Conservation (phyloP, 2,888 invertebrate species). For the Acrobasis consociella region DNA sequence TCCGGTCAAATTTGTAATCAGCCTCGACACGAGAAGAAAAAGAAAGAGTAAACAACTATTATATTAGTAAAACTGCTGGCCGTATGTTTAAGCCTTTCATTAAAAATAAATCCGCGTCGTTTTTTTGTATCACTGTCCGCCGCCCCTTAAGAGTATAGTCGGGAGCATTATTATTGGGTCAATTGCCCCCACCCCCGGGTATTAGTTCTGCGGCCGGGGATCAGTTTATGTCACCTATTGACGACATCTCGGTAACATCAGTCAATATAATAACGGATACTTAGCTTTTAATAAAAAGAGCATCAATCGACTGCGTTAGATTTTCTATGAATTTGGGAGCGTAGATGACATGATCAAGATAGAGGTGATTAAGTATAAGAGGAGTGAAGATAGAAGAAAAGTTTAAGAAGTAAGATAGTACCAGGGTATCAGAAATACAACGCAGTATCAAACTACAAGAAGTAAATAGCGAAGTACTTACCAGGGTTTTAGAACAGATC, state of each 20-base stretch:
- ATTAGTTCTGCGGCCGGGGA: slow-evolving; percentile 31
- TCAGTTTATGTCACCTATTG: slow-evolving; percentile 26
- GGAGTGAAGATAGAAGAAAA: too few species aligned
- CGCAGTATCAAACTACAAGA: background rate
- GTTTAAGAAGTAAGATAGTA: background rate
- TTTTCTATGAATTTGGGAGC: too few species aligned
- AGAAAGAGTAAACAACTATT: too few species aligned
- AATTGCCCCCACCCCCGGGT: slow-evolving; percentile 52
- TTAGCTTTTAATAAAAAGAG: slow-evolving; percentile 1
- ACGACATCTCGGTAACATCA: slow-evolving; percentile 12
- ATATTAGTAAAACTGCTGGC: too few species aligned
- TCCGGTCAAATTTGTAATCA: too few species aligned
- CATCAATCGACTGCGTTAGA: too few species aligned
- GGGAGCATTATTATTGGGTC: slow-evolving; percentile 63
- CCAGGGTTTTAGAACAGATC: too few species aligned
- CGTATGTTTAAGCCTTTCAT: background rate
- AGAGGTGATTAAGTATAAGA: too few species aligned
- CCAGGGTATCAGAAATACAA: background rate
- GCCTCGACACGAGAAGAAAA: too few species aligned
- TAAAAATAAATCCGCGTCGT: slow-evolving; percentile 13
- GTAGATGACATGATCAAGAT: too few species aligned
- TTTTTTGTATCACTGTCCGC: slow-evolving; percentile 33
- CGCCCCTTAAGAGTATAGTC: slow-evolving; percentile 37
- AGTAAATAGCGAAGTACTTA: too few species aligned
- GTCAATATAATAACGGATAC: slow-evolving; percentile 15